phyloP scores from a whole-genome alignment of 2,797 vertebrate genomes.

The Mormyrops attenuatus region DNA sequence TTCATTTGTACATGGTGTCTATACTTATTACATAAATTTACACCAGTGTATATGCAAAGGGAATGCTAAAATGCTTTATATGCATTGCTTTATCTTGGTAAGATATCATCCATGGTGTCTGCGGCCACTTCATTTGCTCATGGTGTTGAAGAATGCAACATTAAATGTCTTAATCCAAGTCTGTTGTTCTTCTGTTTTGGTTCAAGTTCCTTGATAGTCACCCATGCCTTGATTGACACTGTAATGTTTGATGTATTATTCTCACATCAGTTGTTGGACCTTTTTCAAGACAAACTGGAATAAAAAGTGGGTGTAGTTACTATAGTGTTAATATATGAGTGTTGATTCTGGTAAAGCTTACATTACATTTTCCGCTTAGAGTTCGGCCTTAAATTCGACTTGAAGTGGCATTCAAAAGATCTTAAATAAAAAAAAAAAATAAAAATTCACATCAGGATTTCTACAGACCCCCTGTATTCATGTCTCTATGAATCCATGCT shows the following conservation, averaged over 20 bases:
- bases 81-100: neutral
- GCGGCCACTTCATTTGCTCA: neutral
- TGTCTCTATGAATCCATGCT: constrained; percentile 21
- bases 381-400: neutral
- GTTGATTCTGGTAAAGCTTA: neutral
- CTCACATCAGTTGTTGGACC: neutral
- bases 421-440: neutral
- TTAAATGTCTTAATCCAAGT: neutral
- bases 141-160: neutral
- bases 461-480: neutral
- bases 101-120: neutral
- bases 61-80: neutral
- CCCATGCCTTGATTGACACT: neutral
- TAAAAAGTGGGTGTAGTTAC: neutral
- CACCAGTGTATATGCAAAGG: neutral
- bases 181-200: neutral
- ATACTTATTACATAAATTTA: neutral
- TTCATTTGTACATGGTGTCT: neutral
- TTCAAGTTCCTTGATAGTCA: neutral
- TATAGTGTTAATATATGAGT: neutral
- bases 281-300: neutral
- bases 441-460: neutral
- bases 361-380: neutral
- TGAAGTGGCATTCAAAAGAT: neutral
- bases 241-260: neutral